Evolutionary conservation across 2,113 vertebrate species (phyloP), one percentile per base, ranked within the genome.

Genomic region (Panthera tigris): DNA sequence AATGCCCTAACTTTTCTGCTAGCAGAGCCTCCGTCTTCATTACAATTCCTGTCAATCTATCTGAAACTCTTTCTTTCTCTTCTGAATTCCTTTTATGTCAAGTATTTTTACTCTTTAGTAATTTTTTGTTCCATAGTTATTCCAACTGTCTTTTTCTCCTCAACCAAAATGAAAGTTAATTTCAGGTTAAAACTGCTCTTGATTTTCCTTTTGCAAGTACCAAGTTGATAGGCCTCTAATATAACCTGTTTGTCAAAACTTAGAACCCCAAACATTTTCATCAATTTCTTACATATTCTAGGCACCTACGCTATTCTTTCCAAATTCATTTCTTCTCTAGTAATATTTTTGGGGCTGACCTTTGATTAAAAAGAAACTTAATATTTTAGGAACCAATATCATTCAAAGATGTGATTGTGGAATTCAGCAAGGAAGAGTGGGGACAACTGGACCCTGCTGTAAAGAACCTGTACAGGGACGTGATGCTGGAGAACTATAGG

Each of bases 381-480:
- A 93, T 97, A 50, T 98, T 97, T 94, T 96, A 98, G 97, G 97
- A 97, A 81, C 92, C 96, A 82, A 31, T 97, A 87, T 81, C 89
- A 85, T 96, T 98, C 61, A 86, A 96, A 91, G 97, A 98, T 83
- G 96, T 97, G 81, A 66, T 85, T 97, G 96, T 98, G 95, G 97
- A 97, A 68, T 98, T 98, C 96, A 98, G 41, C 33, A 2, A 86
- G 39, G 97, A 98, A 89, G 97, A 98, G 52, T 97, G 94, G 97
- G 92, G 36, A 50, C 95, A 83, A 5, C 92, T 98, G 90, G 89
- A 95, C 61, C 39, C 82, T 63, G 71, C 89, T 92, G 82, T 80
- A 68, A 98, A 93, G 95, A 93, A 31, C 27, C 61, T 97, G 66
- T 96, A 96, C 86, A 86, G 61, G 39, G 76, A 97, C 25, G 97